Percentiles rank a stretch among this genome's conserved stretches.
Evolutionary conservation across 2,888 invertebrate genomes (phyloP).

Genomic region (Sarcophaga carnaria): DNA sequence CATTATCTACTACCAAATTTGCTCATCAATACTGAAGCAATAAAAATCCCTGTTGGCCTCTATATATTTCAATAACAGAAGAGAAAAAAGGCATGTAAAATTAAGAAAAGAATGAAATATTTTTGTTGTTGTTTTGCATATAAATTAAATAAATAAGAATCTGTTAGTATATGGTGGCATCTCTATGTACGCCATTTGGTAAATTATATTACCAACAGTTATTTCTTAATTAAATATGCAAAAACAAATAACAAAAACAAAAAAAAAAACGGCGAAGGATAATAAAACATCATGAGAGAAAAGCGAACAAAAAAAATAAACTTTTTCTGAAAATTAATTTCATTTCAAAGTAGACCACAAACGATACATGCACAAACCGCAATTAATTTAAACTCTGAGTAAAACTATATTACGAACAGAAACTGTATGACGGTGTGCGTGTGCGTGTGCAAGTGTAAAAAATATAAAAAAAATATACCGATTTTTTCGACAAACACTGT

Average conservation of each 20-base stretch:
- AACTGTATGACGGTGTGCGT: constrained; percentile 18
- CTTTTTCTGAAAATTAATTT: constrained; percentile 58
- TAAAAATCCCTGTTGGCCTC: background rate
- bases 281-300: constrained; percentile 7
- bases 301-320: background rate
- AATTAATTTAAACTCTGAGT: constrained; percentile 67
- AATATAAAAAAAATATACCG: constrained; percentile 21
- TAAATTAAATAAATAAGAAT: constrained; percentile 54
- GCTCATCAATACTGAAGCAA: background rate
- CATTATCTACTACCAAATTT: no score
- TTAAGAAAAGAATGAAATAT: no score
- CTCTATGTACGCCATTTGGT: background rate
- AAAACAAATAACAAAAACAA: background rate
- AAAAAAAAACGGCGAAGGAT: constrained; percentile 7
- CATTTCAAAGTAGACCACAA: constrained; percentile 60
- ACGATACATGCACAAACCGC: constrained; percentile 64
- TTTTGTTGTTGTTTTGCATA: background rate
- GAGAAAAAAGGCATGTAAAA: no score
- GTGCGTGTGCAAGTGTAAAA: constrained; percentile 11
- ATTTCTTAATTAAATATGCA: constrained; percentile 69
- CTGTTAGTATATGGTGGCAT: background rate
- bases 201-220: constrained; percentile 58
- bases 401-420: constrained; percentile 2
- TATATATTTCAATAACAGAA: background rate
- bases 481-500: constrained; percentile 24